These are phyloP conservation scores for Acrocephalus kingi DNA, from an alignment of 2,113 vertebrate species.

Conservation along the genomic window DNA sequence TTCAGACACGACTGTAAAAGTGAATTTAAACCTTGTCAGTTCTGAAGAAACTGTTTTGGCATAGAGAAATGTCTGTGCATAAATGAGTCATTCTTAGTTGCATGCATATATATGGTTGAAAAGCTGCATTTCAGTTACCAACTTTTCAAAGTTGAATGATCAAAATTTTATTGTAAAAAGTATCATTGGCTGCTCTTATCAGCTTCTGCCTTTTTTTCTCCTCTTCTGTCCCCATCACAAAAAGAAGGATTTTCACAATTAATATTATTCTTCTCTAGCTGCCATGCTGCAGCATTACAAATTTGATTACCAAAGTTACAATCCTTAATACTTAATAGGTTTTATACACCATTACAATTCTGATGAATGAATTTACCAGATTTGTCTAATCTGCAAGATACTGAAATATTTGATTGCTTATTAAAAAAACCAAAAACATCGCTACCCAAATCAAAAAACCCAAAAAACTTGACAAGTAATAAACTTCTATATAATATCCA, in stretches of 20 bases:
- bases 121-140: not conserved
- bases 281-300: not conserved
- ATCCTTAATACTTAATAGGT: not conserved
- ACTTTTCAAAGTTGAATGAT: not conserved
- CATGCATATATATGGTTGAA: not conserved
- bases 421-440: not conserved
- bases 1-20: not conserved
- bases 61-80: not conserved
- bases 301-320: not conserved
- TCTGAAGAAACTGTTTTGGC: not conserved
- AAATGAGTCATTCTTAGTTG: not conserved
- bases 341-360: not conserved
- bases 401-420: not conserved
- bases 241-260: not conserved
- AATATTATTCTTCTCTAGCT: not conserved
- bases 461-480: not conserved
- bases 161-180: not conserved
- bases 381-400: not conserved
- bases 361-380: not conserved
- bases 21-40: not conserved
- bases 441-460: too few species aligned
- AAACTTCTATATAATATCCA: not conserved
- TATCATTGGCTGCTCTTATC: not conserved
- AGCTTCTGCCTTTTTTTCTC: not conserved
- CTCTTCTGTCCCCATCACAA: rapidly evolving